These are phyloP conservation scores for Colius striatus DNA, from an alignment of 2,113 vertebrate species.

Conservation along the genomic window DNA sequence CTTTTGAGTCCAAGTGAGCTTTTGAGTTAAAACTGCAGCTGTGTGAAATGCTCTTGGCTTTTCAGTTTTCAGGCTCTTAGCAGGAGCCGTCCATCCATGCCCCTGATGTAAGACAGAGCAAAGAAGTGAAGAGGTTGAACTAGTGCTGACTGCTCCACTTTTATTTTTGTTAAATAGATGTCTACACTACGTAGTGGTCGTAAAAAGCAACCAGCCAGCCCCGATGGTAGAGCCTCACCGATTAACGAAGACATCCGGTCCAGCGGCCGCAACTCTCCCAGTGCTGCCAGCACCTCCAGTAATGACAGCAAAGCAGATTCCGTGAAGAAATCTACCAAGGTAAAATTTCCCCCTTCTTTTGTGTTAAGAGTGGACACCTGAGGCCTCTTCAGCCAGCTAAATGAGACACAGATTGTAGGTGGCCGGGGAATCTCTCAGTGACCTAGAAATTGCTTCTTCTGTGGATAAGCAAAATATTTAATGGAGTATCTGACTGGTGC, in stretches of 20 bases:
- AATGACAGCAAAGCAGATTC: slow-evolving; percentile 96
- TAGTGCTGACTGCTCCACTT: background rate
- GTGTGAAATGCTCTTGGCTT: fast-evolving
- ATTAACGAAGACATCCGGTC: slow-evolving; percentile 94
- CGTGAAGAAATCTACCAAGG: slow-evolving; percentile 94
- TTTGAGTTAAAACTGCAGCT: fast-evolving
- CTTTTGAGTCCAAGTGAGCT: background rate
- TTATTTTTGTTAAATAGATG: slow-evolving; percentile 80
- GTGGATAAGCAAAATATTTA: background rate
- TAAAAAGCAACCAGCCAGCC: slow-evolving; percentile 97
- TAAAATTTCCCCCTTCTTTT: background rate
- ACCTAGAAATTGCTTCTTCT: background rate
- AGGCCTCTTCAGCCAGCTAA: background rate
- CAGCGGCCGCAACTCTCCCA: slow-evolving; percentile 94
- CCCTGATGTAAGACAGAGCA: background rate
- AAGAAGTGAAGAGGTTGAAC: background rate
- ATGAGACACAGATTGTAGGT: background rate
- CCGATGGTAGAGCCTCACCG: slow-evolving; percentile 93
- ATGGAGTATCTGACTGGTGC: background rate
- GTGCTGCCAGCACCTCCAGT: slow-evolving; percentile 95
- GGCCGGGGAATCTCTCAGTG: background rate
- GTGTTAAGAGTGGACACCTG: background rate
- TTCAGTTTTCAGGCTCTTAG: background rate
- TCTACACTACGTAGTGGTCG: slow-evolving; percentile 98
- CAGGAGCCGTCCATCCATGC: fast-evolving